Conservation (phyloP, 1,140 invertebrate species). For the Microplitis mediator region DNA sequence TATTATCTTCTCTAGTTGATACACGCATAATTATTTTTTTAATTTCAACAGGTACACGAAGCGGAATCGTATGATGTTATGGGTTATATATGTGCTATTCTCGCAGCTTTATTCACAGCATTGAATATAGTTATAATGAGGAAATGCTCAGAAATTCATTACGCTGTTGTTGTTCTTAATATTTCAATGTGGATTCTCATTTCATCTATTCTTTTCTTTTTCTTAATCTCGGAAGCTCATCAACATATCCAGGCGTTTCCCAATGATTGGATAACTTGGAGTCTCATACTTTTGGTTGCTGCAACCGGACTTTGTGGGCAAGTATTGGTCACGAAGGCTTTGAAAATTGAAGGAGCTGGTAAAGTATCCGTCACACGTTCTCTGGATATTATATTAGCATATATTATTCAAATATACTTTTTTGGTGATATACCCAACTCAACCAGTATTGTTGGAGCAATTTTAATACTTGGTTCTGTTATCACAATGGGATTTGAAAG, state of each 20-base stretch:
- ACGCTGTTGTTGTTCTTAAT: conserved; percentile 61
- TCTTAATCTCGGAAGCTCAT: conserved; percentile 43
- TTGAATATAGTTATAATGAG: conserved; percentile 64
- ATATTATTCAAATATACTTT: conserved; percentile 61
- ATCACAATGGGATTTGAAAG: conserved; percentile 63
- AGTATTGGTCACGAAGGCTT: conserved; percentile 59
- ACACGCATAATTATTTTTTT: not conserved
- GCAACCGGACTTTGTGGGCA: conserved; percentile 60
- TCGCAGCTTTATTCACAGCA: conserved; percentile 62
- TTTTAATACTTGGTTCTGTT: conserved; percentile 60
- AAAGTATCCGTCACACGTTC: conserved; percentile 64
- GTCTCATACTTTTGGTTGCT: conserved; percentile 48
- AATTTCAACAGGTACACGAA: conserved; percentile 40
- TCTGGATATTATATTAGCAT: conserved; percentile 63
- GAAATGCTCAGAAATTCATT: conserved; percentile 64
- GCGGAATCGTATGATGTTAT: conserved; percentile 53
- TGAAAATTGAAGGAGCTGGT: conserved; percentile 63
- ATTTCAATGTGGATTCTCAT: conserved; percentile 60
- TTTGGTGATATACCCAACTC: conserved; percentile 61
- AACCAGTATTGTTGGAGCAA: conserved; percentile 57
- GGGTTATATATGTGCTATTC: conserved; percentile 60
- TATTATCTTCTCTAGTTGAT: not conserved
- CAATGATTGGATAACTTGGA: conserved; percentile 53
- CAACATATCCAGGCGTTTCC: conserved; percentile 44
- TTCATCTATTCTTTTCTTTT: conserved; percentile 50